Evolutionary conservation across 2,888 invertebrate genomes (phyloP), one percentile per base, ranked within the genome.

Genomic region (Euclidia mi): DNA sequence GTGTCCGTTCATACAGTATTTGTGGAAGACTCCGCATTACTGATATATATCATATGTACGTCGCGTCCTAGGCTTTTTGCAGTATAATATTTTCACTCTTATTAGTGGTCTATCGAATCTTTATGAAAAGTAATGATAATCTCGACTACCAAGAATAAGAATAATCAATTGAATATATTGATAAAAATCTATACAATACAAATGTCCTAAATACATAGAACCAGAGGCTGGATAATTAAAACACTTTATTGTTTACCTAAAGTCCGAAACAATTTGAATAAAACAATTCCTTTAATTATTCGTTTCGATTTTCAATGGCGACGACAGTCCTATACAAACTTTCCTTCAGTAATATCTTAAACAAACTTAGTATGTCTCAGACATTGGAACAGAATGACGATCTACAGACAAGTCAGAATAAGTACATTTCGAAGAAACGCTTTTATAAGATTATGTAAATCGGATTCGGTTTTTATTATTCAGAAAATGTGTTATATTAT

Each of bases 231-330:
- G 34, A 17, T 37, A 37, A 37, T 37, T 17, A 37, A 37, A 17
- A 37, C 10, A 37, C 37, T 37, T 37, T 18, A 18, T 9, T 3
- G 3, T 6, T 46, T 51, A 53, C 37, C 15, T 1, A 20, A 44
- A 42, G 31, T 17, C n/a, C 25, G 11, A 10, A 45, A 47, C 41
- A 56, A 61, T 41, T 41, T 11, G 17, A 25, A 49, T 51, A 53
- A 41, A 18, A 41, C 31, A 42, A 35, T 59, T 66, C 40, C 55
- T 51, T 56, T 55, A 56, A 75, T 71, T 75, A 75, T 71, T 71
- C 56, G 29, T 52, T 48, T 66, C 56, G 29, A 49, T 46, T 71
- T 71, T 75, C 35, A 45, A 47, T 52, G 18, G 44, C 31, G 52
- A 59, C 67, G 57, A 18, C 49, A 51, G 43, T 18, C 4, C 37